Conservation (phyloP, 2,797 vertebrate genomes). For the Arctocebus calabarensis region DNA sequence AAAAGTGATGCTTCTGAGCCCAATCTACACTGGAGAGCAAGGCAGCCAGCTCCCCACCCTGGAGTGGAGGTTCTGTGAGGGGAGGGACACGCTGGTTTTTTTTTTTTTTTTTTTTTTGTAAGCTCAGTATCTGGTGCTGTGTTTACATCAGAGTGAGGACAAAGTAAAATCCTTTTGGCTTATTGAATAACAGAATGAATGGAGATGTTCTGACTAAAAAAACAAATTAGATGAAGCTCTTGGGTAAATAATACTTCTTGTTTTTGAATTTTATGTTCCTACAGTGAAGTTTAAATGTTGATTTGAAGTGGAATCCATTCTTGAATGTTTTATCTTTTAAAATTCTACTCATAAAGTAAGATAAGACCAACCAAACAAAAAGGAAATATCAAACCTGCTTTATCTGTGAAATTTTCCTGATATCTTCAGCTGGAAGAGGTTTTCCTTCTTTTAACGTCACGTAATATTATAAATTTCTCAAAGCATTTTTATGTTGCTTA, state of each 20-base stretch:
- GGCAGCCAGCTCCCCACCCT: background rate
- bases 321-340: conserved; percentile 33
- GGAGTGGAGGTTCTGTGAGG: background rate
- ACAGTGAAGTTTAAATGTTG: conserved; percentile 28
- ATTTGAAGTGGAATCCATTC: conserved; percentile 25
- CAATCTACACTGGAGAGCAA: background rate
- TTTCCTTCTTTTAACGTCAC: background rate
- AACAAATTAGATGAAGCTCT: background rate
- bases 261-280: conserved; percentile 12
- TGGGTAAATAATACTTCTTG: background rate
- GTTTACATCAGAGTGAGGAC: background rate
- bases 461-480: background rate
- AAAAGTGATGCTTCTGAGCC: background rate
- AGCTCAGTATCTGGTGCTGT: background rate
- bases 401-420: background rate
- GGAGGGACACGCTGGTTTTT: background rate
- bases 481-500: background rate
- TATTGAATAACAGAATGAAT: conserved; percentile 5
- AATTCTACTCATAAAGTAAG: background rate
- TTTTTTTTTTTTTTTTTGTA: background rate
- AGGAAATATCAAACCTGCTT: background rate
- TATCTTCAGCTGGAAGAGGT: background rate
- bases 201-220: background rate
- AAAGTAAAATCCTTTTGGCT: conserved; percentile 22
- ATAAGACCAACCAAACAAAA: conserved; percentile 4